Conservation (phyloP, 2,797 vertebrate genomes). For the Telmatherina bonti region DNA sequence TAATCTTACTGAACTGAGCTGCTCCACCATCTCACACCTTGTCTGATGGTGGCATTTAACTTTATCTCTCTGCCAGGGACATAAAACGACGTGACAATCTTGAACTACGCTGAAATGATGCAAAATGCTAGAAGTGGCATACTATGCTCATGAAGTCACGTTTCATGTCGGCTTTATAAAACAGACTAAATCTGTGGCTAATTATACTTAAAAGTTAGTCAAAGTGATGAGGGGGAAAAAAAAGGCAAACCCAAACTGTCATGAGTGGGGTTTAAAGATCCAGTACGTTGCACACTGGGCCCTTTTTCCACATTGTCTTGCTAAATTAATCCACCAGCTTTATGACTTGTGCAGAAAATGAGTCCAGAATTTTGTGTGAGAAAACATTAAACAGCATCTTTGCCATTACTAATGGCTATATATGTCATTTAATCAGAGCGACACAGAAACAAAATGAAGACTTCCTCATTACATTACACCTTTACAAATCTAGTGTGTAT, state of each 20-base stretch:
- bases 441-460: slow-evolving; percentile 27
- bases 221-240: not conserved
- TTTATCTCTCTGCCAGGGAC: not conserved
- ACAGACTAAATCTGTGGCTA: not conserved
- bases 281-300: not conserved
- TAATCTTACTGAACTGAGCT: not conserved
- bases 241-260: not conserved
- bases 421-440: slow-evolving; percentile 54
- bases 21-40: not conserved
- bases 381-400: slow-evolving; percentile 25
- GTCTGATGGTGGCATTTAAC: not conserved
- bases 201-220: not conserved
- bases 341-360: slow-evolving; percentile 8
- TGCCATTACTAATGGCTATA: slow-evolving; percentile 57
- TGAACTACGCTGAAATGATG: not conserved
- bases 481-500: slow-evolving; percentile 23
- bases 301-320: slow-evolving; percentile 6
- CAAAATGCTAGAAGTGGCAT: not conserved
- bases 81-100: not conserved
- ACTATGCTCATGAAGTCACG: not conserved
- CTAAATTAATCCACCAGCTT: slow-evolving; percentile 3
- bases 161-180: not conserved
- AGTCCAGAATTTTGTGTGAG: slow-evolving; percentile 8
- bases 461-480: slow-evolving; percentile 35
- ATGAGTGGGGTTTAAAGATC: not conserved